Percentiles rank a stretch among this genome's conserved stretches.
Evolutionary conservation across 2,113 vertebrate genomes (phyloP).

Genomic region (Leucosticte australis): DNA sequence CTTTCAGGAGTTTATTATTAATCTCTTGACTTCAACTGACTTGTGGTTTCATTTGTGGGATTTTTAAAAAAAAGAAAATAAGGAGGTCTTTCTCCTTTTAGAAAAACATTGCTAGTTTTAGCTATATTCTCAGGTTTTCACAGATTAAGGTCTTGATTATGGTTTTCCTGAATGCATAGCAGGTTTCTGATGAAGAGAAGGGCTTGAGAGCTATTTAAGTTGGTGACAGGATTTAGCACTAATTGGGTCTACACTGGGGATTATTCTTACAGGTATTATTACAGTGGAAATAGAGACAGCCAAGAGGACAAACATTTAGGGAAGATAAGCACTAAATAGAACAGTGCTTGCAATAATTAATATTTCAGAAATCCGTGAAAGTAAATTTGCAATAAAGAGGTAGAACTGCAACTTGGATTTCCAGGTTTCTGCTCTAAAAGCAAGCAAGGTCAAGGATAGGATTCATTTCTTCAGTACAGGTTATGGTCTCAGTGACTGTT

Average conservation of each 20-base stretch:
- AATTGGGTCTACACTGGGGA: background rate
- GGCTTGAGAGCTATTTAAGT: background rate
- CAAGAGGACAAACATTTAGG: background rate
- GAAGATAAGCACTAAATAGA: background rate
- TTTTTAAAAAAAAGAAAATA: background rate
- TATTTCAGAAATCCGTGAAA: background rate
- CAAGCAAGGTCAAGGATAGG: background rate
- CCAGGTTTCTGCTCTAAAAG: background rate
- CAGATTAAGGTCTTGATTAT: background rate
- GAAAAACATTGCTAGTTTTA: background rate
- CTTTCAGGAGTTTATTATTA: conserved; percentile 17
- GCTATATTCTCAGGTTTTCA: background rate
- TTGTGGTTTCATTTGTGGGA: background rate
- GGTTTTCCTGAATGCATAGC: background rate
- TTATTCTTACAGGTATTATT: background rate
- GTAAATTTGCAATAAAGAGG: background rate
- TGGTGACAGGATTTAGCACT: background rate
- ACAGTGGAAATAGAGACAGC: background rate
- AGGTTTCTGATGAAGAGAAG: background rate
- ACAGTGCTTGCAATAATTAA: background rate
- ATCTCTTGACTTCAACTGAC: background rate
- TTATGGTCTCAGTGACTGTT: background rate
- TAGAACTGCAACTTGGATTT: background rate
- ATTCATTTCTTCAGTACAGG: background rate
- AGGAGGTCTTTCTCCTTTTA: background rate